Evolutionary conservation across 2,797 vertebrate genomes (phyloP), one percentile per base, ranked within the genome.

Genomic region (Mus minutoides): DNA sequence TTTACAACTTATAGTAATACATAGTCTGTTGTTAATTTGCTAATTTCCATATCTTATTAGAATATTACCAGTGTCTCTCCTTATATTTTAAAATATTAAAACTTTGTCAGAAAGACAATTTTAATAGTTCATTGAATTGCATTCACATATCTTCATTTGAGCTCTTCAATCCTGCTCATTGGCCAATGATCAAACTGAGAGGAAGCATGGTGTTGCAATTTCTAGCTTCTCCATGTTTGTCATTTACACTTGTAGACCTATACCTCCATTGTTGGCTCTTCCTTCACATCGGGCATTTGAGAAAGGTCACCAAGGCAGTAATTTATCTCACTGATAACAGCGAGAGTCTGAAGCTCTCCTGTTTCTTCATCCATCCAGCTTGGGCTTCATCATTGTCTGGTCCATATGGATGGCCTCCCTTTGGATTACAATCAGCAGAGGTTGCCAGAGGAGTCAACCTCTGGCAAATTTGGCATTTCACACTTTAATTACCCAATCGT

Each of bases 281-380:
- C 21, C 73, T 94, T 64, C 13, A 40, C 4, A 88, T 1, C 71
- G 12, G 75, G 13, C 37, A 92, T 91, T 84, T 94, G 60, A 43
- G 46, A 94, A 94, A 94, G 52, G 89, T 92, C 60, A 37, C 5
- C 0, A 10, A 62, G 49, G 91, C 82, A 92, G 21, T 83, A 88
- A 92, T 76, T 52, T 77, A 80, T 91, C n/a, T n/a, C n/a, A n/a
- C n/a, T n/a, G n/a, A n/a, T n/a, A n/a, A n/a, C 64, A 54, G 2
- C n/a, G 76, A 95, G 40, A 82, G 69, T 60, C 58, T 80, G 91
- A 96, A 89, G 31, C 37, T 86, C 11, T 91, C 46, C 24, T 62
- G 43, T 49, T 89, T 64, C 67, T 77, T 88, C 69, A 64, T 4
- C 14, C 60, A 85, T 54, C 88, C 71, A 92, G 58, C 16, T 54